A percentile compares a stretch with the other conserved stretches of the same genome.
Conservation (phyloP, 2,797 vertebrate genomes). For the Paratrypauchen microcephalus region DNA sequence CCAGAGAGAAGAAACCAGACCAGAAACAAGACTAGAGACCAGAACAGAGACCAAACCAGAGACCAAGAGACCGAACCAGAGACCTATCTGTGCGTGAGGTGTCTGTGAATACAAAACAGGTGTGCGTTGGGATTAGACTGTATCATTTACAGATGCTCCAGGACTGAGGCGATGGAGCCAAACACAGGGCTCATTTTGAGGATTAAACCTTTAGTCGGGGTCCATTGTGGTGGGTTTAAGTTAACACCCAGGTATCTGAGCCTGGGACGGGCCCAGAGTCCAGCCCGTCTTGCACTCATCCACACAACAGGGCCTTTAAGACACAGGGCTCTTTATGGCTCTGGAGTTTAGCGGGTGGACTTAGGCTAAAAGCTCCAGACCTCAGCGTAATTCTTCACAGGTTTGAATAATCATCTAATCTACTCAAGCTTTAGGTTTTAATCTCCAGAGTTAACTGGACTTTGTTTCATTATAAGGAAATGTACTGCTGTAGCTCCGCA, state of each 20-base stretch:
- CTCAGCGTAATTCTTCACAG: background rate
- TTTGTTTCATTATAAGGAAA: background rate
- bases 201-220: slow-evolving; percentile 52
- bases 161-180: slow-evolving; percentile 67
- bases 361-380: background rate
- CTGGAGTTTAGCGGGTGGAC: slow-evolving; percentile 2
- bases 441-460: background rate
- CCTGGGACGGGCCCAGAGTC: slow-evolving; percentile 34
- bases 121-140: slow-evolving; percentile 55
- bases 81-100: slow-evolving; percentile 29
- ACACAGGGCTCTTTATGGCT: background rate
- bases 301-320: slow-evolving; percentile 11
- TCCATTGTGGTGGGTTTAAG: slow-evolving; percentile 37
- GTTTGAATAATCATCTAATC: background rate
- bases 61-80: background rate
- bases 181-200: slow-evolving; percentile 51
- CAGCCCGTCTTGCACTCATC: slow-evolving; percentile 6
- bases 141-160: slow-evolving; percentile 59
- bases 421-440: background rate
- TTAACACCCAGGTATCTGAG: slow-evolving; percentile 44
- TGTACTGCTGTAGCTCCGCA: background rate
- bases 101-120: slow-evolving; percentile 64
- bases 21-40: background rate
- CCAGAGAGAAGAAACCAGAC: background rate
- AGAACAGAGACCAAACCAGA: background rate